Evolutionary conservation across 1,140 invertebrate species (phyloP).

Genomic region (Danaus melanippus): DNA sequence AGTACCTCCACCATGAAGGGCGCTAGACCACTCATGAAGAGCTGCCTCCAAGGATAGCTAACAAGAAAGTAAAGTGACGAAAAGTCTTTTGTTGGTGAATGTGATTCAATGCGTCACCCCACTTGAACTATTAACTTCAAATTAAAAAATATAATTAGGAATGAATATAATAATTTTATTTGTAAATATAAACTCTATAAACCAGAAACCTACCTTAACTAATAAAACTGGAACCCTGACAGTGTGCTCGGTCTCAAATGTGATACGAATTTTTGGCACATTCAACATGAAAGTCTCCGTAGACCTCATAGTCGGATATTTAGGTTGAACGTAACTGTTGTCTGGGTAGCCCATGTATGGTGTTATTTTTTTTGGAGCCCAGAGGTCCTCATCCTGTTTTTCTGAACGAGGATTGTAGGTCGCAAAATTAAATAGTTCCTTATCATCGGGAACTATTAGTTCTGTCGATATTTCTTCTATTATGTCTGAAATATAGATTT

Average conservation of each 20-base stretch:
- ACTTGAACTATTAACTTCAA: no score
- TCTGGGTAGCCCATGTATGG: conserved; percentile 42
- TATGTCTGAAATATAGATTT: conserved; percentile 53
- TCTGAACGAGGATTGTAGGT: conserved; percentile 51
- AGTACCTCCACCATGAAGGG: conserved; percentile 71
- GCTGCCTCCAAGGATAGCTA: conserved; percentile 69
- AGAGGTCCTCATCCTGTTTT: conserved; percentile 76
- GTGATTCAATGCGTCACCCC: no score
- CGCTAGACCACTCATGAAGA: conserved; percentile 78
- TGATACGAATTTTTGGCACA: conserved; percentile 71
- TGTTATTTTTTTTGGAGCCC: conserved; percentile 79
- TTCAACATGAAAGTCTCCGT: conserved; percentile 70
- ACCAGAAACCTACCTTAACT: conserved; percentile 33
- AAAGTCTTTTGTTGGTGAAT: no score
- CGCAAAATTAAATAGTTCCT: conserved; percentile 56
- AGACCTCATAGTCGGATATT: conserved; percentile 48
- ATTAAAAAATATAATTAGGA: no score
- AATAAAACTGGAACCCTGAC: conserved; percentile 58
- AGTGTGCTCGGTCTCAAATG: conserved; percentile 75
- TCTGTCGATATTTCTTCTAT: conserved; percentile 73
- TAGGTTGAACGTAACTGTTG: conserved; percentile 51
- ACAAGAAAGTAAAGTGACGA: conserved; percentile 33
- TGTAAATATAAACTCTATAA: conserved; percentile 3
- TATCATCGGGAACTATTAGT: conserved; percentile 68
- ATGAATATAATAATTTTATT: no score